A percentile compares a stretch with the other conserved stretches of the same genome.
Conservation (phyloP, 1,140 invertebrate genomes). For the Armadillidium nasatum region DNA sequence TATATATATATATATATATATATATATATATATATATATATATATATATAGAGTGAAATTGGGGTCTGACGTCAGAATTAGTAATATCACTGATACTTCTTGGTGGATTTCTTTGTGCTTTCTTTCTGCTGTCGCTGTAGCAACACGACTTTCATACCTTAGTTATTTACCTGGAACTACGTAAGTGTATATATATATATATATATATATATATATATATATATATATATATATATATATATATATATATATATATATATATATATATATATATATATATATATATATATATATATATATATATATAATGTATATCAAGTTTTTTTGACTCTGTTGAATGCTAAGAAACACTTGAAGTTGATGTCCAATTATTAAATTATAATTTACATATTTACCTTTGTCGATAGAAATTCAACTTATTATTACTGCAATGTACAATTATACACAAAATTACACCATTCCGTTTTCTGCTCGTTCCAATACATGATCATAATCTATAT, state of each 20-base stretch:
- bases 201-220: conserved; percentile 3
- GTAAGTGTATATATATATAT: neutral
- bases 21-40: no score
- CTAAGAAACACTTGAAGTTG: no score
- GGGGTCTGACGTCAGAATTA: no score
- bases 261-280: conserved; percentile 3
- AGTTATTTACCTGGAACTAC: conserved; percentile 23
- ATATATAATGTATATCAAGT: neutral
- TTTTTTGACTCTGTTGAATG: no score
- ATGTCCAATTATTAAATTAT: no score
- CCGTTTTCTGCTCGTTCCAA: no score
- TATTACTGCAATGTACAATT: no score
- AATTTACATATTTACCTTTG: no score
- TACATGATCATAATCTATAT: no score
- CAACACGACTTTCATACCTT: conserved; percentile 16
- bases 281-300: conserved; percentile 9
- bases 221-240: conserved; percentile 4
- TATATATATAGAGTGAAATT: neutral
- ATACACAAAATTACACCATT: no score
- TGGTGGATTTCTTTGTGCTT: conserved; percentile 18
- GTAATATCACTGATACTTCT: neutral
- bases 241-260: neutral
- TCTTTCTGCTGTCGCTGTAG: neutral
- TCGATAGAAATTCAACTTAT: no score
- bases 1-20: neutral